Conservation (phyloP, 2,797 vertebrate genomes). For the Acrossocheilus wenchowensis region DNA sequence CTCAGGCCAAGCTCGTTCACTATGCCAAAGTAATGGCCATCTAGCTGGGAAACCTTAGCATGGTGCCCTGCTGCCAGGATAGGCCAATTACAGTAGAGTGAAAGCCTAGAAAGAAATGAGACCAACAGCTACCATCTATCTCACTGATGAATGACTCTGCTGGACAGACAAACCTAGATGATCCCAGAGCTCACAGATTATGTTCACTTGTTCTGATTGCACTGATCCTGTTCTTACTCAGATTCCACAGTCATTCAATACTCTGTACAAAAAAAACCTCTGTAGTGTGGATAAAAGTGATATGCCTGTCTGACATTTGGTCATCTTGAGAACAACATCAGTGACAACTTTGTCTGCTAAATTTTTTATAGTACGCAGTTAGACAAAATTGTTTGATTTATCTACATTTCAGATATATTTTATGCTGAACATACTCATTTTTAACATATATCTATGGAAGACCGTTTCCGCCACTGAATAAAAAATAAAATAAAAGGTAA, state of each 20-base stretch:
- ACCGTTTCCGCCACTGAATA: no score
- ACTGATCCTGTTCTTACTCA: slow-evolving; percentile 44
- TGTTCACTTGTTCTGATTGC: slow-evolving; percentile 43
- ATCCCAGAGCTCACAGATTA: slow-evolving; percentile 42
- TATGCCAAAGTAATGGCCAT: slow-evolving; percentile 35
- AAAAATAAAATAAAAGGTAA: no score
- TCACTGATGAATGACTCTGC: slow-evolving; percentile 43
- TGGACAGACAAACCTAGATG: slow-evolving; percentile 23
- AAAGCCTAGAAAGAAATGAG: slow-evolving; percentile 45
- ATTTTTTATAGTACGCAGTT: neutral
- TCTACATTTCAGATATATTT: neutral
- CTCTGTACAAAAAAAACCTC: neutral
- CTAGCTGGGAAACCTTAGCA: slow-evolving; percentile 43
- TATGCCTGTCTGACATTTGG: neutral
- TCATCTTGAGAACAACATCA: neutral
- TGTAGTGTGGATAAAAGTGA: slow-evolving; percentile 1
- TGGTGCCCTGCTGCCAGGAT: neutral
- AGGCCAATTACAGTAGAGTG: slow-evolving; percentile 41
- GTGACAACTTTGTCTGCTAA: neutral
- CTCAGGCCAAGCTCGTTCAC: neutral
- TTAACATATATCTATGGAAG: no score
- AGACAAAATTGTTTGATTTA: neutral
- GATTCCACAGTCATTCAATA: slow-evolving; percentile 25
- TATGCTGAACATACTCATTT: neutral
- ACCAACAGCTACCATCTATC: slow-evolving; percentile 28